Percentiles rank a stretch among this genome's conserved stretches.
These are phyloP conservation scores for Rhagologus leucostigma DNA, from an alignment of 2,113 vertebrate genomes.

Conservation along the genomic window DNA sequence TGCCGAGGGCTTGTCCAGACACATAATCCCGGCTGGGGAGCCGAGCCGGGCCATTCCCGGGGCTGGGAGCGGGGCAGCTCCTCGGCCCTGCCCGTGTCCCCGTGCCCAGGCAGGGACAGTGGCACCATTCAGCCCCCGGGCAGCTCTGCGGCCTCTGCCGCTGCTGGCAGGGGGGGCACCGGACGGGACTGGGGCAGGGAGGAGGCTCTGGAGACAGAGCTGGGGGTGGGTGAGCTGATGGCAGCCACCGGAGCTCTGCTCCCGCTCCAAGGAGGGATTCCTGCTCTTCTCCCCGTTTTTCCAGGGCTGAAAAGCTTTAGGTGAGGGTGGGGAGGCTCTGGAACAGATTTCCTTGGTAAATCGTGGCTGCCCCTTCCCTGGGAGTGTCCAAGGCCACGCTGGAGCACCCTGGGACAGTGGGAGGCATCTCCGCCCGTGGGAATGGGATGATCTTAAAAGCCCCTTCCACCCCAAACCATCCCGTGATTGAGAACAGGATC, in stretches of 20 bases:
- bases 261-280: background rate
- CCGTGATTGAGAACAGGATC: rapidly evolving
- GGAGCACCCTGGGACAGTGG: background rate
- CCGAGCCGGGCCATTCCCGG: background rate
- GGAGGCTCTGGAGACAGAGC: background rate
- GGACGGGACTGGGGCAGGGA: background rate
- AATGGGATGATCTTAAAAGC: rapidly evolving
- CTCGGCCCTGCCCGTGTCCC: background rate
- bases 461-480: background rate
- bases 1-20: slow-evolving; percentile 53
- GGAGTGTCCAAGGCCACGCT: rapidly evolving
- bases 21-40: slow-evolving; percentile 3
- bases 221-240: background rate
- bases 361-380: background rate
- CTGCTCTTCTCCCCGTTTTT: background rate
- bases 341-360: rapidly evolving
- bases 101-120: background rate
- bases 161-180: background rate
- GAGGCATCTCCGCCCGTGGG: background rate
- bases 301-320: background rate
- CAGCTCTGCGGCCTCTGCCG: background rate
- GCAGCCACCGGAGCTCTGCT: background rate
- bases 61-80: background rate
- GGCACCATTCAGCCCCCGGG: background rate
- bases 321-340: background rate